phyloP scores from a whole-genome alignment of 1,140 invertebrate species.

The Oppia nitens region DNA sequence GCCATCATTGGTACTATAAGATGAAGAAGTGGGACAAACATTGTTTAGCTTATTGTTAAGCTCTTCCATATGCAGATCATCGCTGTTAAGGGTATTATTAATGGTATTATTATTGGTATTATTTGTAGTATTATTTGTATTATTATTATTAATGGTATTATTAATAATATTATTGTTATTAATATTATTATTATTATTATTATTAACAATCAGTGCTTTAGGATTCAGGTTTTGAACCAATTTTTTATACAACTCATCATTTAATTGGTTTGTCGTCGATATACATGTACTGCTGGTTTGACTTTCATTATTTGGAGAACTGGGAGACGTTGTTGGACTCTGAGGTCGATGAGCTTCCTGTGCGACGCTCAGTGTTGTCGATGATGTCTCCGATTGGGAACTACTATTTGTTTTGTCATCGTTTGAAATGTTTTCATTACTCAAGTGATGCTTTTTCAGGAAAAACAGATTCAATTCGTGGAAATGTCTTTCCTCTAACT shows the following conservation, averaged over 20 bases:
- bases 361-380: background rate
- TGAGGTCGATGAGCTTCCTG: background rate
- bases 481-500: conserved; percentile 6
- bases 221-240: conserved; percentile 3
- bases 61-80: too few relatives aligned
- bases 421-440: background rate
- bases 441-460: background rate
- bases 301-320: background rate
- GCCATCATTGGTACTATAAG: too few relatives aligned
- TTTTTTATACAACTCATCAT: conserved; percentile 2
- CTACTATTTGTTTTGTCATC: background rate
- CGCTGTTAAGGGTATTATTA: too few relatives aligned
- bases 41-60: too few relatives aligned
- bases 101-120: too few relatives aligned
- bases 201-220: too few relatives aligned
- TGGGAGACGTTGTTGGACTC: background rate
- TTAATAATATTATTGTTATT: too few relatives aligned
- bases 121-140: too few relatives aligned
- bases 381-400: background rate
- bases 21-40: too few relatives aligned
- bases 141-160: too few relatives aligned
- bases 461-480: background rate
- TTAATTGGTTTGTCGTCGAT: conserved; percentile 1
- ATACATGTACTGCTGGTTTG: background rate
- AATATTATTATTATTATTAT: too few relatives aligned